A percentile compares a stretch with the other conserved stretches of the same genome.
These are phyloP conservation scores for Netelia inedita DNA, from an alignment of 2,888 invertebrate genomes.

Conservation along the genomic window DNA sequence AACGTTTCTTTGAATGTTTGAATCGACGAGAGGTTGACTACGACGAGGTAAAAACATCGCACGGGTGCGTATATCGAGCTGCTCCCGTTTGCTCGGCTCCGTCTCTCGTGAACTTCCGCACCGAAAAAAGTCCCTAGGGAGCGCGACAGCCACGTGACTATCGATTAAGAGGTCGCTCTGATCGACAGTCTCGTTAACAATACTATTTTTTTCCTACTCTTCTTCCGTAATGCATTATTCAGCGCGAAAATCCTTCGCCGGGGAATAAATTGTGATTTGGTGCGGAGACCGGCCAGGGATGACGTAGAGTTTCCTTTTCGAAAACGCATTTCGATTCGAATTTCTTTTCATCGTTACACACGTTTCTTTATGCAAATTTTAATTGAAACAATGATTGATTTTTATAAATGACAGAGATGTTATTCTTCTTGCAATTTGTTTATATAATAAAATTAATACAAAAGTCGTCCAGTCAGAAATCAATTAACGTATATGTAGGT, in stretches of 20 bases:
- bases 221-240: conserved; percentile 54
- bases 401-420: neutral
- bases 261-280: conserved; percentile 15
- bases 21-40: conserved; percentile 74
- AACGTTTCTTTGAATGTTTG: conserved; percentile 82
- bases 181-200: conserved; percentile 66
- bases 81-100: conserved; percentile 7
- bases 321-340: neutral
- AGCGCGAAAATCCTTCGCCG: conserved; percentile 40
- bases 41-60: conserved; percentile 73
- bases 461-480: too few relatives aligned
- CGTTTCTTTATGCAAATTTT: neutral
- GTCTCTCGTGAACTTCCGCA: neutral
- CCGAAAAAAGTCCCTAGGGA: conserved; percentile 33
- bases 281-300: neutral
- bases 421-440: neutral
- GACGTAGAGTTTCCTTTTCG: neutral
- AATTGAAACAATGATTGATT: neutral
- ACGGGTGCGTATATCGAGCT: neutral
- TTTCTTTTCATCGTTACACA: neutral
- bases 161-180: conserved; percentile 59
- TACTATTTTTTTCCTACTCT: conserved; percentile 20
- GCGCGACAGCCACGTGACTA: conserved; percentile 10
- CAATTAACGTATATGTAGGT: too few relatives aligned
- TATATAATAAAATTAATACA: neutral